These are phyloP conservation scores for Amiota communis DNA, from an alignment of 2,888 invertebrate genomes.

Conservation along the genomic window DNA sequence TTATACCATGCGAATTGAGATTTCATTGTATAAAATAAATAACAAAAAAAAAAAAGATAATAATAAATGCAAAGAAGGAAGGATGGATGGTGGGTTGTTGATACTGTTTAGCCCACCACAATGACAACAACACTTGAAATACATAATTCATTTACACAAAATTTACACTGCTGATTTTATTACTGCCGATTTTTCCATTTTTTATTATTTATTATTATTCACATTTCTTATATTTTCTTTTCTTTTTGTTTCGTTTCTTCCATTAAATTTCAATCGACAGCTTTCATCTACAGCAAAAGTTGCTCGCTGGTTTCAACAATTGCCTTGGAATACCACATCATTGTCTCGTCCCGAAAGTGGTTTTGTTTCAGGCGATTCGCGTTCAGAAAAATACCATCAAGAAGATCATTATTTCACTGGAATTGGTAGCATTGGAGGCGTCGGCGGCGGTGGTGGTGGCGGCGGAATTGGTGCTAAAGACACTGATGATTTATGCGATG, in stretches of 20 bases:
- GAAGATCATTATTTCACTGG: conserved; percentile 70
- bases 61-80: conserved; percentile 27
- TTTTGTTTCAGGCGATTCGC: conserved; percentile 81
- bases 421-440: not conserved
- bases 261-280: conserved; percentile 73
- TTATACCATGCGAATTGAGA: too few species aligned
- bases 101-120: conserved; percentile 44
- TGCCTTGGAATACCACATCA: conserved; percentile 75
- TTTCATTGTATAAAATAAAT: conserved; percentile 6
- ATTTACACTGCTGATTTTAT: conserved; percentile 51
- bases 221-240: not conserved
- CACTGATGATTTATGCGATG: conserved; percentile 75
- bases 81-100: conserved; percentile 53
- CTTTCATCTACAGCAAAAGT: conserved; percentile 85
- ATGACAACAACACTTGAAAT: conserved; percentile 60
- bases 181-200: conserved; percentile 7
- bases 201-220: not conserved
- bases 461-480: conserved; percentile 56
- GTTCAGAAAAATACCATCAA: conserved; percentile 75
- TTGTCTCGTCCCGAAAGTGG: conserved; percentile 85
- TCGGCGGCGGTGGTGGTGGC: not conserved
- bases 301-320: conserved; percentile 86
- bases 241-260: conserved; percentile 13
- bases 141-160: conserved; percentile 67
- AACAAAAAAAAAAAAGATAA: conserved; percentile 32